Evolutionary conservation across 2,113 vertebrate genomes (phyloP), one percentile per base, ranked within the genome.

Genomic region (Rousettus leschenaultii): DNA sequence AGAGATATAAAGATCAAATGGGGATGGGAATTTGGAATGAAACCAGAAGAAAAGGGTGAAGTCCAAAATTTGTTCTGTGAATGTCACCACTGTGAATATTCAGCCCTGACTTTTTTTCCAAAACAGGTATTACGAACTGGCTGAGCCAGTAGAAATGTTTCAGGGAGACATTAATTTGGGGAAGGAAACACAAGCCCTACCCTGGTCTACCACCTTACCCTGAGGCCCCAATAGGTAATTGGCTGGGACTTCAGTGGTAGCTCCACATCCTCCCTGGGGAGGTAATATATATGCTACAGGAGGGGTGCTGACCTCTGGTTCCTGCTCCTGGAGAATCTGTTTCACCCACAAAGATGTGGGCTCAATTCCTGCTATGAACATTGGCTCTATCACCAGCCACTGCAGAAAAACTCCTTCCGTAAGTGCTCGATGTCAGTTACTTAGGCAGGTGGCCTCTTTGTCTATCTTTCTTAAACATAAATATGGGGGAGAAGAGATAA

Each of bases 341-440:
- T n/a, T 75, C 13, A 7, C 11, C 75, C 61, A 24, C 61, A n/a
- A n/a, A 35, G 59, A 95, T 96, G 97, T 85, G 89, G 91, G 61
- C 48, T 82, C 77, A 14, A 1, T 61, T 97, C 61, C 86, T 96
- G 7, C 71, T 97, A 48, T 95, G 96, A 85, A 78, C 51, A 5
- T 26, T 94, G 91, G 77, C 55, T 35, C 38, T 96, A 2, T 16
- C 33, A 14, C 63, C 75, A 70, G 79, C 68, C n/a, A 24, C 24
- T 0, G 79, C 79, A 55, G 96, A 63, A 71, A 77, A 82, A 57
- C 18, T n/a, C 33, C 78, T 71, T 83, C 96, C 35, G 87, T 96
- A 83, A 96, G 96, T 96, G 55, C n/a, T 35, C 11, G 33, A 35
- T 18, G 10, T 86, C 35, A 71, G 33, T 10, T 59, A 73, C 38